Conservation (phyloP, 2,888 invertebrate genomes). For the Macrophya alboannulata region DNA sequence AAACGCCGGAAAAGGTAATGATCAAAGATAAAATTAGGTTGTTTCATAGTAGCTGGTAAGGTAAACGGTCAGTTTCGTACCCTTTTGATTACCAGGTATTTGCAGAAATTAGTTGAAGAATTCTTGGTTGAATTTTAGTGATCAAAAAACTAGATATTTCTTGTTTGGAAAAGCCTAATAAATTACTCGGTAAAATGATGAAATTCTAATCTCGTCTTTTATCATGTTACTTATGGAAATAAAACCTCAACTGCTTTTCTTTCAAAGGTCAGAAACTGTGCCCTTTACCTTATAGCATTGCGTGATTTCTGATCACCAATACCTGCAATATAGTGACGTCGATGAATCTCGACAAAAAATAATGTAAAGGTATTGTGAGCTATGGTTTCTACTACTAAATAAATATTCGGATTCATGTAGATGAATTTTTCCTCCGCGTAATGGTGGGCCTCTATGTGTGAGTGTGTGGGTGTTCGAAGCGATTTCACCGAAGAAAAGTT, state of each 20-base stretch:
- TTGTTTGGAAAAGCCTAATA: too few species aligned
- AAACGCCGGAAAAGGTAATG: not conserved
- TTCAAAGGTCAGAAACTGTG: not conserved
- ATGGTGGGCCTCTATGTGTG: not conserved
- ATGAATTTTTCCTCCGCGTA: not conserved
- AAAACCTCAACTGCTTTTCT: not conserved
- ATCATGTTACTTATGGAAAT: not conserved
- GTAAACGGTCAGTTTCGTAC: not conserved
- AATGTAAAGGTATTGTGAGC: not conserved
- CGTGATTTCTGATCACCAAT: not conserved
- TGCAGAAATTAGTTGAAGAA: not conserved
- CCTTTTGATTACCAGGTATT: not conserved
- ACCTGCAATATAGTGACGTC: not conserved
- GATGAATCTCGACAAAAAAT: not conserved
- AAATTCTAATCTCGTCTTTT: not conserved
- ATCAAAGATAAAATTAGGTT: not conserved
- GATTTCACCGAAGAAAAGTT: conserved; percentile 10
- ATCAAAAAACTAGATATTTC: too few species aligned
- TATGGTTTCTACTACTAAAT: not conserved
- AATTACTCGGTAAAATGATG: not conserved
- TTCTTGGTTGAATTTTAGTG: not conserved
- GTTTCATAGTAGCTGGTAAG: not conserved
- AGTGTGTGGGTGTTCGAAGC: not conserved
- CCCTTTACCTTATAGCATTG: not conserved
- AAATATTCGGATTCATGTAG: not conserved